Percentiles rank a stretch among this genome's conserved stretches.
phyloP scores from a whole-genome alignment of 2,797 vertebrate genomes.

The Delichon dasypus region DNA sequence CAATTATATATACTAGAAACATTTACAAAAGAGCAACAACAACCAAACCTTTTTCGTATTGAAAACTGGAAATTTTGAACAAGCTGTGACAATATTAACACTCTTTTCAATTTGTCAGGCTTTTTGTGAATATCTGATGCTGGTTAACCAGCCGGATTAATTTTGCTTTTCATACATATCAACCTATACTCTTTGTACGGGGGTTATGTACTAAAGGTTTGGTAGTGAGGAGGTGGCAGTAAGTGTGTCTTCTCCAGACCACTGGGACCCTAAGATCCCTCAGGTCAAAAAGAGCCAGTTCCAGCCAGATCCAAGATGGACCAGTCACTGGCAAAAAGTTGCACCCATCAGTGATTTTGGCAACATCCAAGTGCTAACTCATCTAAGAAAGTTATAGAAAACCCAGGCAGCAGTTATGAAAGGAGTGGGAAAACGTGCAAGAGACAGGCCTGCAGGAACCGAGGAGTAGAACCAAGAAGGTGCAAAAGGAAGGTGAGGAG shows the following conservation, averaged over 20 bases:
- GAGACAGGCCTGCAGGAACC: neutral
- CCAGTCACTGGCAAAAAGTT: neutral
- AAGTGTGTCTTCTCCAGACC: neutral
- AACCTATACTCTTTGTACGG: neutral
- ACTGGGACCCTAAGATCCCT: neutral
- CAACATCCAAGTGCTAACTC: neutral
- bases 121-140: neutral
- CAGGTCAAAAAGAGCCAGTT: neutral
- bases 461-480: neutral
- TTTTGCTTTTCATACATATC: neutral
- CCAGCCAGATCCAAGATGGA: neutral
- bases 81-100: neutral
- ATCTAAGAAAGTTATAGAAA: neutral
- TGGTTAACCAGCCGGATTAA: neutral
- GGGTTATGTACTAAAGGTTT: neutral
- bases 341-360: neutral
- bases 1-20: neutral
- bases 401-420: accelerated
- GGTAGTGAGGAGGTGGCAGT: neutral
- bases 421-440: neutral
- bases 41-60: neutral
- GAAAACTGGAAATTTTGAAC: neutral
- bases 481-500: neutral
- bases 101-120: neutral
- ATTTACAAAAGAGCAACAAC: neutral